These are phyloP conservation scores for Blastobasis adustella DNA, from an alignment of 2,888 invertebrate genomes.

Conservation along the genomic window DNA sequence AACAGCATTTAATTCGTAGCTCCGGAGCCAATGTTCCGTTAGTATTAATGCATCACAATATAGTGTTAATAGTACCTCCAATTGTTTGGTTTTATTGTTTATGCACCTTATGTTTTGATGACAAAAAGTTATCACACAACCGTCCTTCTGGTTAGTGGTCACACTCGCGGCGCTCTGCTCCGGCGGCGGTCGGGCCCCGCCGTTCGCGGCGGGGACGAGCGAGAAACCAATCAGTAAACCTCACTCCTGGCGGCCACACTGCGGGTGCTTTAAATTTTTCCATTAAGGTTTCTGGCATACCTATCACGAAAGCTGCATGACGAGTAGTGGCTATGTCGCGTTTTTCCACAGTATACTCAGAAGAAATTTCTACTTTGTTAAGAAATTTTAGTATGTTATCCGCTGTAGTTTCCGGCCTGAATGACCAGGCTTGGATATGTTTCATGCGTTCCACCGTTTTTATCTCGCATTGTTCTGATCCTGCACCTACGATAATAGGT, in stretches of 20 bases:
- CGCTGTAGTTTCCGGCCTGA: background rate
- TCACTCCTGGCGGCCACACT: background rate
- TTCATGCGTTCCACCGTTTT: background rate
- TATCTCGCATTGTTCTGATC: background rate
- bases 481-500: background rate
- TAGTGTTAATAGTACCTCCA: background rate
- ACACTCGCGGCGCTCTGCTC: background rate
- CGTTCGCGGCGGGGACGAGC: background rate
- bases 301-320: background rate
- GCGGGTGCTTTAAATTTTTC: background rate
- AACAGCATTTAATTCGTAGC: background rate
- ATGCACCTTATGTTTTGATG: background rate
- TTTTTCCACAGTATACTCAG: background rate
- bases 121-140: background rate
- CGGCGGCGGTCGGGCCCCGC: background rate
- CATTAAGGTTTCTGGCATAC: background rate
- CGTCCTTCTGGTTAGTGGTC: background rate
- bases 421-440: background rate
- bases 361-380: background rate
- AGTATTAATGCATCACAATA: background rate
- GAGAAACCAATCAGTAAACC: background rate
- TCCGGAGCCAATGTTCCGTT: background rate
- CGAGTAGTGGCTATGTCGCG: background rate
- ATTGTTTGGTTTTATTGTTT: background rate
- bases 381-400: background rate